These are phyloP conservation scores for Platysternon megacephalum DNA, from an alignment of 2,113 vertebrate genomes.

Conservation along the genomic window DNA sequence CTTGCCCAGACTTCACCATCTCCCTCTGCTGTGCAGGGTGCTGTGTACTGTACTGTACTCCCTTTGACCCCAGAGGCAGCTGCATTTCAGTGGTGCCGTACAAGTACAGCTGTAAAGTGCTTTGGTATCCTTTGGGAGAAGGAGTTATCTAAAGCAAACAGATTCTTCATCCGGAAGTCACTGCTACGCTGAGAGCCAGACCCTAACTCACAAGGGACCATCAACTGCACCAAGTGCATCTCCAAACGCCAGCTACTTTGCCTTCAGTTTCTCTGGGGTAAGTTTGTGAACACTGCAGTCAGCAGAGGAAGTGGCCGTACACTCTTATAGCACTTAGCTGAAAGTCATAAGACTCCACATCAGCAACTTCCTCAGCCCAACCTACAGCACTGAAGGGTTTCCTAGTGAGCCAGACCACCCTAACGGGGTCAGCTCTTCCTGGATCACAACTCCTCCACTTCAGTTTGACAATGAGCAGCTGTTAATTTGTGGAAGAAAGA, in stretches of 20 bases:
- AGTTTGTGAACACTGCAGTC: not conserved
- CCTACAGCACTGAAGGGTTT: not conserved
- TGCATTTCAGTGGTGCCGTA: not conserved
- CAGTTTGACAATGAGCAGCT: not conserved
- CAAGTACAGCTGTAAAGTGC: not conserved
- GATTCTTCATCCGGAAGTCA: not conserved
- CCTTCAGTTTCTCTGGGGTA: not conserved
- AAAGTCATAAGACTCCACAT: not conserved
- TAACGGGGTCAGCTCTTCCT: not conserved
- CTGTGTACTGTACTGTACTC: not conserved
- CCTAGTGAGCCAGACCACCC: not conserved
- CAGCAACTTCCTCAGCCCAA: not conserved
- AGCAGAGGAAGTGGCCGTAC: constrained; percentile 11
- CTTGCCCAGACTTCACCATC: not conserved
- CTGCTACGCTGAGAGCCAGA: not conserved
- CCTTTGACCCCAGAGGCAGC: not conserved
- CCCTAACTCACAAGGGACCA: not conserved
- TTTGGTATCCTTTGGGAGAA: not conserved
- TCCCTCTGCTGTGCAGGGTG: not conserved
- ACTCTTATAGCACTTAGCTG: not conserved
- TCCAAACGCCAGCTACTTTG: not conserved
- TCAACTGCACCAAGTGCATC: not conserved
- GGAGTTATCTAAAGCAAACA: not conserved
- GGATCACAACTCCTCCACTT: accelerated
- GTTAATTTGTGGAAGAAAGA: not conserved